Base-by-base conservation (phyloP, 2,797 vertebrate species). In the Pyrocephalus nanus region DNA sequence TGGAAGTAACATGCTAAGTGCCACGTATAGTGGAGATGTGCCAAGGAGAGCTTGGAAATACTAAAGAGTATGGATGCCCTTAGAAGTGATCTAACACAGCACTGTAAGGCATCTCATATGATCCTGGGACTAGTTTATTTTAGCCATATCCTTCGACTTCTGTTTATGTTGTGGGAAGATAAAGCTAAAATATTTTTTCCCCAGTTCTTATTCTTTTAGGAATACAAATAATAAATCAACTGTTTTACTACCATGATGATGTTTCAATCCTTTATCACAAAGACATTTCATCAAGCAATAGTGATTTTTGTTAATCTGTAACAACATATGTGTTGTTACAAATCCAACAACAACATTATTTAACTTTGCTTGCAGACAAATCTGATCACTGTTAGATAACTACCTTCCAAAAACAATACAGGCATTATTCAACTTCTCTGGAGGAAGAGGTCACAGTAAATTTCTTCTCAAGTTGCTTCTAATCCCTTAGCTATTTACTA, bases 1-100 rank as follows among this genome's bases (percentile, higher is more conserved):
- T 30, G 51, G 23, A 34, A 12, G 36, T 21, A 88, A 66, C 25
- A 40, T n/a, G 22, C 13, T 57, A 21, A 3, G 19, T 48, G 26
- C 30, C 38, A 20, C 5, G 3, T 14, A 23, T 6, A 47, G 16
- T 2, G 9, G 1, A 57, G 19, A 8, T 30, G 17, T 4, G 9
- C 62, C 61, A 20, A 36, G 22, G 8, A 87, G 5, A 73, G 21
- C 38, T 40, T 32, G 19, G 38, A 73, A 67, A 38, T 64, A n/a
- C 15, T 29, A 21, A 21, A 23, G 36, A 21, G 17, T 15, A 19
- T 2, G 26, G 38, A 61, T 29, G 16, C 15, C 27, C 34, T 30
- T 2, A 48, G 36, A 45, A 81, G 38, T 0, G 2, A 47, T 12
- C 5, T 36, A 45, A 38, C 25, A 69, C 7, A 45, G 25, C 29